A percentile compares a stretch with the other conserved stretches of the same genome.
Conservation (phyloP, 2,888 invertebrate species). For the Catocala fraxini region DNA sequence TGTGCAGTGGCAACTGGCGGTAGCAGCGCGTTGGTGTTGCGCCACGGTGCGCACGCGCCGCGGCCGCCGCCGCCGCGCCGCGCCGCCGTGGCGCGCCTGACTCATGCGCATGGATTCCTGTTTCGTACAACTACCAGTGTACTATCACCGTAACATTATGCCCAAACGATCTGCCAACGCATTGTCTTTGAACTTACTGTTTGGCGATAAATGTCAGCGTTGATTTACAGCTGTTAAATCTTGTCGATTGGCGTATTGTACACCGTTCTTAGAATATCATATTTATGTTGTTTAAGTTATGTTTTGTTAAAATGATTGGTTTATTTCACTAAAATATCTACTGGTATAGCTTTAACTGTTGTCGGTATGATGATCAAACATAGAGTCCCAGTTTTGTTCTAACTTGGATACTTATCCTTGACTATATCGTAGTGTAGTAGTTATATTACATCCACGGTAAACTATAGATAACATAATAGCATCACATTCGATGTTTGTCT, state of each 20-base stretch:
- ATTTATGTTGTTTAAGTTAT: constrained; percentile 33
- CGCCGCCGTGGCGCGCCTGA: constrained; percentile 67
- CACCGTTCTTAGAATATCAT: constrained; percentile 42
- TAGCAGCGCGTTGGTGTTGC: constrained; percentile 11
- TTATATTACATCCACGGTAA: too few species aligned
- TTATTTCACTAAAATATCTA: background rate
- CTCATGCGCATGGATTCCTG: constrained; percentile 82
- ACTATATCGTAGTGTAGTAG: too few species aligned
- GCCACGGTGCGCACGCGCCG: constrained; percentile 52
- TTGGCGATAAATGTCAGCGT: constrained; percentile 75
- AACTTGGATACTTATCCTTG: too few species aligned
- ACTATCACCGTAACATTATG: constrained; percentile 77
- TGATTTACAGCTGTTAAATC: constrained; percentile 72
- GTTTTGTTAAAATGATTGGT: constrained; percentile 22
- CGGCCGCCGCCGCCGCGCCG: constrained; percentile 59
- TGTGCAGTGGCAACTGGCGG: constrained; percentile 5
- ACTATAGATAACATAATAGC: too few species aligned
- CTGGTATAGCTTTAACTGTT: background rate
- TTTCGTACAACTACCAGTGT: constrained; percentile 65
- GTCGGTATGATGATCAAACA: background rate
- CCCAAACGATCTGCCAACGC: constrained; percentile 85
- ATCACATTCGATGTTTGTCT: too few species aligned
- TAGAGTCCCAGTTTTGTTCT: too few species aligned
- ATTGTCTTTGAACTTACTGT: constrained; percentile 84
- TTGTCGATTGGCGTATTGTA: constrained; percentile 51